Evolutionary conservation across 2,113 vertebrate species (phyloP), one percentile per base, ranked within the genome.

Genomic region (Tupaia tana): DNA sequence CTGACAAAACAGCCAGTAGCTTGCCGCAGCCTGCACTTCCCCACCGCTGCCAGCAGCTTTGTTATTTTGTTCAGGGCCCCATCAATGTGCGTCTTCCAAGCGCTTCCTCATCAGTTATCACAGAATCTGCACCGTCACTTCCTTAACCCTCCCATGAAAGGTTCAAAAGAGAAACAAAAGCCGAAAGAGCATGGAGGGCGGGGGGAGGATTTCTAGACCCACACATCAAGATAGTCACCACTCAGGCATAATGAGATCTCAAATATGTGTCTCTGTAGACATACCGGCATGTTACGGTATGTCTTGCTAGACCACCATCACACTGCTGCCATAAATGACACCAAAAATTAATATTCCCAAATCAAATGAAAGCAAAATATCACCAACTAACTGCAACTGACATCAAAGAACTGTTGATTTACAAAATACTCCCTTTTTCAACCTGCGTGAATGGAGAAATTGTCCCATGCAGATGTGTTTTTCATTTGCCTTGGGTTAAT

Each of bases 381-480:
- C 89, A 71, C 88, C 61, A 86, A 86, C 95, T 90, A 91, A 84
- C 85, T 86, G 85, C 82, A 63, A 7, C 10, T 73, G 82, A 92
- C 74, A 90, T 88, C 82, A 61, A 92, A 92, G 85, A 80, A 79
- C 70, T 73, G 22, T 95, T 83, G 74, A 74, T 90, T 94, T 91
- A 75, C 70, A 61, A 79, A 97, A 90, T 67, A 85, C 94, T 93
- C 92, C 14, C 86, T 91, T 79, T 89, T 79, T 91, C 66, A 71
- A 43, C 93, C 58, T 63, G 66, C 6, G 10, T 74, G 69, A 81
- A 95, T 81, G 90, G 82, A 92, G 86, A 88, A 92, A 92, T 80
- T 95, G 82, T 93, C 89, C 96, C 96, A 43, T 86, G 88, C 34
- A 22, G 56, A 95, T 43, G 58, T 81, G 9, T 90, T 89, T 93